Evolutionary conservation across 2,113 vertebrate genomes (phyloP).

Genomic region (Podilymbus podiceps): DNA sequence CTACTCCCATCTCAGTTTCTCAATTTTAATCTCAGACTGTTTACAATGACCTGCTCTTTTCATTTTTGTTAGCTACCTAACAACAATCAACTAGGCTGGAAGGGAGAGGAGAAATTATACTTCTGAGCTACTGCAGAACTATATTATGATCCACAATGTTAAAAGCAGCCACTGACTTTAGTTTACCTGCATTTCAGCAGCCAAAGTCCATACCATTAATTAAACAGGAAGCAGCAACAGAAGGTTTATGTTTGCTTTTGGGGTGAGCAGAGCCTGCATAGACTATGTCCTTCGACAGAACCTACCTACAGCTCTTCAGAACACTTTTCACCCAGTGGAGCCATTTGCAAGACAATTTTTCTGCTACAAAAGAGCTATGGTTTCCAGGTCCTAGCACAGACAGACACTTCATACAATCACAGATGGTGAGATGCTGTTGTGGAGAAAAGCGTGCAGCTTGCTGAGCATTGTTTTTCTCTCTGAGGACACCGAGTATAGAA

Average conservation of each 20-base stretch:
- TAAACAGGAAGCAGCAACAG: constrained; percentile 5
- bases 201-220: background rate
- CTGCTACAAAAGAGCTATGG: background rate
- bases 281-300: background rate
- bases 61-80: background rate
- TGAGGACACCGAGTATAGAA: background rate
- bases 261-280: background rate
- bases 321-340: background rate
- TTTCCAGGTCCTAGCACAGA: background rate
- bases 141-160: background rate
- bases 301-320: fast-evolving
- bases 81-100: background rate
- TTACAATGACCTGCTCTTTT: background rate
- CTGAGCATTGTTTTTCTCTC: background rate
- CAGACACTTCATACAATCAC: background rate
- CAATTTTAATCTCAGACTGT: background rate
- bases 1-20: background rate
- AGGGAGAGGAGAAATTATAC: background rate
- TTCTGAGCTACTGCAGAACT: background rate
- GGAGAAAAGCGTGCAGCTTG: background rate
- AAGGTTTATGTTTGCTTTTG: constrained; percentile 24
- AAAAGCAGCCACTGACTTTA: background rate
- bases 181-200: background rate
- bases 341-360: background rate
- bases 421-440: background rate